A percentile compares a stretch with the other conserved stretches of the same genome.
These are phyloP conservation scores for Pachycephus smyrnensis DNA, from an alignment of 2,888 invertebrate species.

Conservation along the genomic window DNA sequence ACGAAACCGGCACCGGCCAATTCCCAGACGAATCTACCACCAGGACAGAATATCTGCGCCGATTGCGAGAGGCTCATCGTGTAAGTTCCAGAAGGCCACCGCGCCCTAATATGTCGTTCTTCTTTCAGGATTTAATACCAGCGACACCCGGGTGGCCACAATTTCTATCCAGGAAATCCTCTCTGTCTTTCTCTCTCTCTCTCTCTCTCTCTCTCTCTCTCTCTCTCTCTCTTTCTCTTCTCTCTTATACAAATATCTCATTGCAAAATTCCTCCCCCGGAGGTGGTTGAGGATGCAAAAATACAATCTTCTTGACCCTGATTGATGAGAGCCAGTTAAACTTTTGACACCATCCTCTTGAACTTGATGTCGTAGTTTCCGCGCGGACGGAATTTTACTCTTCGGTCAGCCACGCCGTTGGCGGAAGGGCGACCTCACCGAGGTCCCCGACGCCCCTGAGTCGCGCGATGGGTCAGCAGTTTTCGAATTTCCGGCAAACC, in stretches of 20 bases:
- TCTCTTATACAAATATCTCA: neutral
- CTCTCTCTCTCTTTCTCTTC: constrained; percentile 9
- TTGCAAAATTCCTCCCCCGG: neutral
- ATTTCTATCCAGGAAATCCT: neutral
- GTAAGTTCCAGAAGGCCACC: constrained; percentile 76
- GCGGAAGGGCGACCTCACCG: constrained; percentile 73
- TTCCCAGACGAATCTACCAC: constrained; percentile 76
- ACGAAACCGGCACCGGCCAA: constrained; percentile 69
- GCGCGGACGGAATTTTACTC: constrained; percentile 75
- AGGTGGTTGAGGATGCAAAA: neutral
- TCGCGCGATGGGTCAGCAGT: constrained; percentile 64
- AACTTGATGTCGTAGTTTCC: constrained; percentile 49
- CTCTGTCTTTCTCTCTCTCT: neutral
- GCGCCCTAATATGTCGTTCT: constrained; percentile 9
- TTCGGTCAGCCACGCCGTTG: constrained; percentile 82
- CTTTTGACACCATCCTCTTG: neutral
- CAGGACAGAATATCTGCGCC: constrained; percentile 94
- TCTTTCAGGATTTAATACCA: neutral
- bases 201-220: neutral
- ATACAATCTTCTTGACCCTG: neutral
- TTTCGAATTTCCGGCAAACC: constrained; percentile 22
- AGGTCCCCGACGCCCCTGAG: constrained; percentile 71
- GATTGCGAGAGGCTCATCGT: constrained; percentile 97
- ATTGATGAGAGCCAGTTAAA: constrained; percentile 3
- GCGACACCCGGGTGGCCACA: neutral